Conservation (phyloP, 2,888 invertebrate genomes). For the Caenorhabditis japonica region DNA sequence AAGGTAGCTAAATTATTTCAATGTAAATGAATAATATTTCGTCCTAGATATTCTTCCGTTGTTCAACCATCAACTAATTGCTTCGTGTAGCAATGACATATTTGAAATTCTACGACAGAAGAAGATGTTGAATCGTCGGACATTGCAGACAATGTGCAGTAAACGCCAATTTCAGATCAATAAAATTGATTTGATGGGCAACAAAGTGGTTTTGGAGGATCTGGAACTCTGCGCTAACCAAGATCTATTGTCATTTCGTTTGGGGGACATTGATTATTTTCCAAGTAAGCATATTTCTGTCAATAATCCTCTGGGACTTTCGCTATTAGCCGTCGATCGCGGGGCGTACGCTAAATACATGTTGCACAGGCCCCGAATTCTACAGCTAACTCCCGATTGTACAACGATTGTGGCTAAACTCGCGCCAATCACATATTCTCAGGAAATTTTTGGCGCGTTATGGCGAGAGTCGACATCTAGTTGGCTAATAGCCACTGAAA, state of each 20-base stretch:
- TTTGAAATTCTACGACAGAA: conserved; percentile 44
- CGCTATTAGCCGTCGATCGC: too few relatives aligned
- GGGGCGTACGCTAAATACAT: too few relatives aligned
- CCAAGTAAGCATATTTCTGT: conserved; percentile 18
- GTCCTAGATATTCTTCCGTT: conserved; percentile 32
- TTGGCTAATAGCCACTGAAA: too few relatives aligned
- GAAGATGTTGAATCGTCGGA: conserved; percentile 26
- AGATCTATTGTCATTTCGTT: conserved; percentile 32
- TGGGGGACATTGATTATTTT: conserved; percentile 46
- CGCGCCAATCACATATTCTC: too few relatives aligned
- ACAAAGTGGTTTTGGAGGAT: conserved; percentile 30
- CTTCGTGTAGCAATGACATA: conserved; percentile 50
- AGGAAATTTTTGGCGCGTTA: too few relatives aligned
- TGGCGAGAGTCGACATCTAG: too few relatives aligned
- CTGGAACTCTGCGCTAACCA: conserved; percentile 34
- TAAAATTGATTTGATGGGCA: conserved; percentile 51
- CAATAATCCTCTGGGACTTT: neutral
- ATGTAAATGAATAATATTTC: neutral
- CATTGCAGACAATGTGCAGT: conserved; percentile 33
- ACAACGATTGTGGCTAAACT: too few relatives aligned
- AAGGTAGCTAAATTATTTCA: conserved; percentile 11
- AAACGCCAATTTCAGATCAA: conserved; percentile 35
- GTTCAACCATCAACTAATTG: conserved; percentile 30
- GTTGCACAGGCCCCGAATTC: too few relatives aligned
- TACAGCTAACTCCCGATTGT: too few relatives aligned